These are phyloP conservation scores for Brachionus koreanus DNA, from an alignment of 1,140 invertebrate species.

Conservation along the genomic window DNA sequence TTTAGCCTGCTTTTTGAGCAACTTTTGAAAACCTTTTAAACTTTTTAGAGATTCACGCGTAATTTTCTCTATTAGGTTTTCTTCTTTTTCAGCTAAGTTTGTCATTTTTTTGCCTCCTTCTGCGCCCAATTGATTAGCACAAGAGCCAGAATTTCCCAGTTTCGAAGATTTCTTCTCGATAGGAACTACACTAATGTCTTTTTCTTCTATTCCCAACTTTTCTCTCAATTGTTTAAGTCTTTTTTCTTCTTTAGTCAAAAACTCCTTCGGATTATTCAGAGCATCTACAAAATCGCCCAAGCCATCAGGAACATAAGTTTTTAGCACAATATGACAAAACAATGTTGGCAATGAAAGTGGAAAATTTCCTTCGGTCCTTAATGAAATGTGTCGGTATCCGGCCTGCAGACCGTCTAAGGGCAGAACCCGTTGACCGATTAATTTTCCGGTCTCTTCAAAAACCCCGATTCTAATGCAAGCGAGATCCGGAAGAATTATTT, in stretches of 20 bases:
- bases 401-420: conserved; percentile 94
- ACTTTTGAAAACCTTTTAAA: conserved; percentile 89
- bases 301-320: conserved; percentile 99
- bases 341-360: conserved; percentile 96
- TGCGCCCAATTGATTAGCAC: not conserved
- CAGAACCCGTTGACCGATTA: conserved; percentile 92
- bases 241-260: conserved; percentile 83
- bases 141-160: not conserved
- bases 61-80: conserved; percentile 71
- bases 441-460: conserved; percentile 94
- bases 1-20: conserved; percentile 79
- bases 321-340: conserved; percentile 97
- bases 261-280: conserved; percentile 86
- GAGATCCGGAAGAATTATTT: conserved; percentile 93
- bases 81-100: conserved; percentile 45
- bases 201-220: conserved; percentile 79
- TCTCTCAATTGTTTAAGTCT: conserved; percentile 84
- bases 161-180: not conserved
- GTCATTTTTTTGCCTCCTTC: conserved; percentile 24
- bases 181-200: conserved; percentile 61
- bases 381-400: conserved; percentile 90
- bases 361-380: conserved; percentile 96
- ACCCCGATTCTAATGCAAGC: conserved; percentile 95
- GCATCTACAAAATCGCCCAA: conserved; percentile 98
- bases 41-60: conserved; percentile 80